Base-by-base conservation (phyloP, 1,140 invertebrate genomes). In the Cepaea nemoralis region DNA sequence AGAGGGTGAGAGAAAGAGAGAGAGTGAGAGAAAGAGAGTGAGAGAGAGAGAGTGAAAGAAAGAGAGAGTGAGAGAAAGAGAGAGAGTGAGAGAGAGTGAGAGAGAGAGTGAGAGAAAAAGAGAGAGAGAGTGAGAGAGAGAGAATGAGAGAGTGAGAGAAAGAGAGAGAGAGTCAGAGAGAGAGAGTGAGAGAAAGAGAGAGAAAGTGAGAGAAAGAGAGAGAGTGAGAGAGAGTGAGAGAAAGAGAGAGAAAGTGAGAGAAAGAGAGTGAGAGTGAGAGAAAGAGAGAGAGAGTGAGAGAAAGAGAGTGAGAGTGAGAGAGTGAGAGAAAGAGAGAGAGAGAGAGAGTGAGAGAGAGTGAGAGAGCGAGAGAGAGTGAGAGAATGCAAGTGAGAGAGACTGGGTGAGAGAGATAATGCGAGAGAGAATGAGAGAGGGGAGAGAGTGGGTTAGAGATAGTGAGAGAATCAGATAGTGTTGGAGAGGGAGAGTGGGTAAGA, bases 41-140 rank as follows among this genome's bases (percentile, higher is more conserved):
- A n/a, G n/a, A n/a, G n/a, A n/a, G n/a, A n/a, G n/a, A n/a, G n/a
- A n/a, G n/a, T n/a, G n/a, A n/a, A n/a, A n/a, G n/a, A n/a, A n/a
- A n/a, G n/a, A n/a, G n/a, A n/a, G n/a, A n/a, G n/a, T n/a, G n/a
- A n/a, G n/a, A n/a, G n/a, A n/a, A n/a, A n/a, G n/a, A n/a, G n/a
- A n/a, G n/a, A n/a, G n/a, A n/a, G n/a, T n/a, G n/a, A n/a, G n/a
- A n/a, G n/a, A n/a, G n/a, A n/a, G n/a, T n/a, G n/a, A n/a, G n/a
- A n/a, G n/a, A n/a, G n/a, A n/a, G n/a, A n/a, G n/a, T n/a, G n/a
- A n/a, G n/a, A n/a, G 74, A 55, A 22, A 39, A 45, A 77, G 40
- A 77, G 45, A 37, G 74, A 77, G 45, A 31, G 74, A 77, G 74
- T 50, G 50, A n/a, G 45, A 39, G 74, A 77, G 27, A 77, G 74